These are phyloP conservation scores for Ochropleura leucogaster DNA, from an alignment of 2,888 invertebrate genomes.

Conservation along the genomic window DNA sequence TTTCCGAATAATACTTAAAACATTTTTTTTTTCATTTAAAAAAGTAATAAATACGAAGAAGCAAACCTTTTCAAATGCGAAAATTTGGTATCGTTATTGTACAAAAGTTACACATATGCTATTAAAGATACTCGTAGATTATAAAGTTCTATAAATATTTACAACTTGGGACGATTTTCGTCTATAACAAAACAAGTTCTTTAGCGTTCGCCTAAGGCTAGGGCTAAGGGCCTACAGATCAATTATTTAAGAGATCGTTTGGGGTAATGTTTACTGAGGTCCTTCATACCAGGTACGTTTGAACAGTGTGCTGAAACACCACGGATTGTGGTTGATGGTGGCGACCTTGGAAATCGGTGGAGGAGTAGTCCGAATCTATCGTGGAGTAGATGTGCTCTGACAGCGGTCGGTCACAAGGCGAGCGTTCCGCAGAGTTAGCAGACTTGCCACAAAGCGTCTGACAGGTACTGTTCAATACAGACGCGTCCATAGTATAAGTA, in stretches of 20 bases:
- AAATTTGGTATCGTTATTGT: constrained; percentile 90
- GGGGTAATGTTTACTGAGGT: constrained; percentile 72
- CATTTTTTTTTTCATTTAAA: constrained; percentile 78
- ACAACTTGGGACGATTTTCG: constrained; percentile 83
- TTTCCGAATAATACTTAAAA: constrained; percentile 89
- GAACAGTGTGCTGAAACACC: constrained; percentile 88
- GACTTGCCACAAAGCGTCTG: constrained; percentile 91
- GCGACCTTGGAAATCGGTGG: constrained; percentile 87
- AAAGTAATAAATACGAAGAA: constrained; percentile 87
- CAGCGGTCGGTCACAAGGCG: constrained; percentile 93
- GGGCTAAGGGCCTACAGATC: constrained; percentile 79
- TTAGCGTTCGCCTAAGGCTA: constrained; percentile 82
- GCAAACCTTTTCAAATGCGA: constrained; percentile 87
- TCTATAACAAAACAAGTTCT: constrained; percentile 81
- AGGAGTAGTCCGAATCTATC: constrained; percentile 97
- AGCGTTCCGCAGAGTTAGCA: constrained; percentile 89
- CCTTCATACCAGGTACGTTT: constrained; percentile 87
- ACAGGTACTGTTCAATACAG: constrained; percentile 91
- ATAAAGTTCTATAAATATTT: constrained; percentile 84
- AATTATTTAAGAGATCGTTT: constrained; percentile 83
- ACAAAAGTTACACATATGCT: constrained; percentile 85
- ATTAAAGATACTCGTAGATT: constrained; percentile 75
- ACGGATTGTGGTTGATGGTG: constrained; percentile 86
- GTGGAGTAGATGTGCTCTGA: constrained; percentile 97
- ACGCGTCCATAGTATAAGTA: constrained; percentile 95